Base-by-base conservation (phyloP, 1,140 invertebrate genomes). In the Grapholita molesta region DNA sequence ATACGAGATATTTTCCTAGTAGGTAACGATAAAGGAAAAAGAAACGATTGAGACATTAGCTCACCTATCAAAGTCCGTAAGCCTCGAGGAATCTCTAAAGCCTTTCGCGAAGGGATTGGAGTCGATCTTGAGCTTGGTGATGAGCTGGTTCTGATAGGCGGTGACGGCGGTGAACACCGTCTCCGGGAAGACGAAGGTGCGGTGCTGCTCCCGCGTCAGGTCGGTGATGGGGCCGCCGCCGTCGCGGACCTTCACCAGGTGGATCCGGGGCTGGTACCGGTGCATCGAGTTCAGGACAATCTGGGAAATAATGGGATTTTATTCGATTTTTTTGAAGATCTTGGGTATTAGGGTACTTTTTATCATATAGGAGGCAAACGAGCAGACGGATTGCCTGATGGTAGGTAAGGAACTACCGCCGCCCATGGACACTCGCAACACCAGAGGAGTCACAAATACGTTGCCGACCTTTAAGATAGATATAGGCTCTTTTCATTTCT, bases 251-350 rank as follows among this genome's bases (percentile, higher is more conserved):
- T 95, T 92, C 28, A 98, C 96, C 79, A 99, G 92, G 86, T 99
- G 98, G 80, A 99, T 97, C 42, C 99, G 93, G 1, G 99, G 98
- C 83, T 99, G 98, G 91, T 99, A 99, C 89, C 98, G 97, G 93
- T 99, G 98, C 98, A 99, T 99, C 5, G 98, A 99, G 91, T 99
- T 99, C 28, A 99, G 92, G 32, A 99, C 97, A 80, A 99, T 97
- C 98, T 99, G 94, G 32, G 92, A 93, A 73, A 42, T 66, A 64
- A 72, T 68, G 18, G 21, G 21, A 67, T 30, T 48, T 64, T 48
- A 28, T 64, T 64, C 18, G 42, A 2, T 11, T 8, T 35, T 5
- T 6, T 35, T 8, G 33, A 35, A 2, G 9, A 35, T 4, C 3
- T 7, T n/a, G n/a, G 28, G 28, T 30, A 4, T 30, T 4, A 30